phyloP scores from a whole-genome alignment of 2,113 vertebrate genomes.

The Candoia aspera region DNA sequence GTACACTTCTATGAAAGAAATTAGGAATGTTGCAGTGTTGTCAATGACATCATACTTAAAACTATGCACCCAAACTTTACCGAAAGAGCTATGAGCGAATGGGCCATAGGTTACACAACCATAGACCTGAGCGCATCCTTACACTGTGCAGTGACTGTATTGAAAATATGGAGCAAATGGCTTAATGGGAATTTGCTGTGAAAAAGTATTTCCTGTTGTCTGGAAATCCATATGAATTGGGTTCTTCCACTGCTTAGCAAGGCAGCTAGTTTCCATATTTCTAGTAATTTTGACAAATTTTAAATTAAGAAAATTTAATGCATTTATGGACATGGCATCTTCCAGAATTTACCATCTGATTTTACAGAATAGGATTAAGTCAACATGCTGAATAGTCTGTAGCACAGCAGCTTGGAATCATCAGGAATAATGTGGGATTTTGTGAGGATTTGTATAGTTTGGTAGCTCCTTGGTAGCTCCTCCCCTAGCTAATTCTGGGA shows the following conservation, averaged over 20 bases:
- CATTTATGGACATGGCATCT: background rate
- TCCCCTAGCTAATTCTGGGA: background rate
- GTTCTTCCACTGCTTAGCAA: background rate
- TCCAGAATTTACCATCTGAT: background rate
- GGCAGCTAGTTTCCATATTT: background rate
- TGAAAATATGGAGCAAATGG: background rate
- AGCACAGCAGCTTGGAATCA: background rate
- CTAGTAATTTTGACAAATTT: background rate
- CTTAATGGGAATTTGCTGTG: background rate
- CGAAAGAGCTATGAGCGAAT: background rate
- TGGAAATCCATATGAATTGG: background rate
- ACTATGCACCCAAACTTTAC: background rate
- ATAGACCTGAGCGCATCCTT: background rate
- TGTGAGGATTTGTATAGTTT: background rate
- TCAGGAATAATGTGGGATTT: background rate
- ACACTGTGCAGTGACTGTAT: background rate
- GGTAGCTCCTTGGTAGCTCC: too few relatives aligned
- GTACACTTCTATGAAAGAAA: background rate
- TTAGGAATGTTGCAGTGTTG: background rate
- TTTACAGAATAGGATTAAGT: background rate
- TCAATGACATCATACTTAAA: background rate
- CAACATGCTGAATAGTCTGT: background rate
- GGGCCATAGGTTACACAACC: background rate
- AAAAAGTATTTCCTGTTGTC: background rate
- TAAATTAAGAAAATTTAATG: background rate